Evolutionary conservation across 1,140 invertebrate species (phyloP), one percentile per base, ranked within the genome.

Genomic region (Limonius californicus): DNA sequence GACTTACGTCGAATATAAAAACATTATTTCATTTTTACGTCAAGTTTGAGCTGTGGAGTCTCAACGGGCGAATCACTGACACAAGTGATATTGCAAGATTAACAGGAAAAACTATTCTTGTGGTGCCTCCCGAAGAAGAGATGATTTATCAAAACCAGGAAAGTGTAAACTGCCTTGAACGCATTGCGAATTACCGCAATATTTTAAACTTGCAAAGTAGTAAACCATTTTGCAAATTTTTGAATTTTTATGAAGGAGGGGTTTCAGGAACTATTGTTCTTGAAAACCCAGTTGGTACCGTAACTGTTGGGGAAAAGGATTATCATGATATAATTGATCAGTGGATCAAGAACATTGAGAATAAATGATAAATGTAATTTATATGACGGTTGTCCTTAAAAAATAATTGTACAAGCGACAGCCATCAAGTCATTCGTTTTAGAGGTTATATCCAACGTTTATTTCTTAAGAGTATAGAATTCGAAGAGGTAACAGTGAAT

Each of bases 241-340:
- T 85, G n/a, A 91, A 91, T 77, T 71, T 89, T 47, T 76, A 82
- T 58, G 78, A 77, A 63, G 77, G 79, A 30, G 80, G 73, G 11
- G 80, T 80, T 57, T 81, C 81, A 62, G 79, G 79, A 3, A 88
- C 87, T 3, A 65, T 91, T 16, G 78, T 92, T 16, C 73, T 90
- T 60, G 90, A 92, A 79, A 92, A 92, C 79, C 90, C 90, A 15
- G 68, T 76, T 61, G 87, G 84, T 8, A 45, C 55, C 20, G 16
- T 30, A n/a, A 61, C 50, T 14, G 18, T 32, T 43, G 18, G 18
- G 15, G 59, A 61, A 45, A 54, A 61, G 8, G 18, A 20, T 23
- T 32, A 32, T 16, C 35, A 54, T 7, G 54, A 54, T 12, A 11
- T 61, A 14, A 43, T 45, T n/a, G 19, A 19, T 1, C 54, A 35